These are phyloP conservation scores for Drosophila kepulauana DNA, from an alignment of 1,140 invertebrate species.

Conservation along the genomic window DNA sequence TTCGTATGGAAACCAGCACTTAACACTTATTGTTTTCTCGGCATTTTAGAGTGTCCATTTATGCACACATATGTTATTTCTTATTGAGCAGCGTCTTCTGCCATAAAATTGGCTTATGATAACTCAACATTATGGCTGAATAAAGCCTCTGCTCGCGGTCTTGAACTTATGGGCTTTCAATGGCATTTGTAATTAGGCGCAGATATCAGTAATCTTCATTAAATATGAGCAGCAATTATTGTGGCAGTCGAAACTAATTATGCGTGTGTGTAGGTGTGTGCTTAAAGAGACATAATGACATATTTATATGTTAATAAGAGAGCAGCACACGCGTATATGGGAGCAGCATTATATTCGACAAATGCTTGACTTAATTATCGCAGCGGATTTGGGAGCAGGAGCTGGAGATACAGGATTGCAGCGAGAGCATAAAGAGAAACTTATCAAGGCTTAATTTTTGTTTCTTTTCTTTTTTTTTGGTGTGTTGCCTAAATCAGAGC, in stretches of 20 bases:
- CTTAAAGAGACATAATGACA: slow-evolving; percentile 65
- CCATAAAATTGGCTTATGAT: neutral
- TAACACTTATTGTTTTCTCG: neutral
- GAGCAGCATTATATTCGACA: slow-evolving; percentile 33
- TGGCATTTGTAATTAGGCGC: slow-evolving; percentile 23
- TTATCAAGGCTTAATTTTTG: slow-evolving; percentile 75
- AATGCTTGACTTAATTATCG: slow-evolving; percentile 62
- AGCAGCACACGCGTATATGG: neutral
- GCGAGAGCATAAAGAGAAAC: slow-evolving; percentile 38
- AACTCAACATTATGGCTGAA: neutral
- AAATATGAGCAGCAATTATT: slow-evolving; percentile 58
- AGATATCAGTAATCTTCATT: slow-evolving; percentile 64
- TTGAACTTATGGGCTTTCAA: slow-evolving; percentile 5
- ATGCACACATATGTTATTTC: too few species aligned
- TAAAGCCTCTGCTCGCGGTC: neutral
- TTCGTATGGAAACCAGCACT: slow-evolving; percentile 2
- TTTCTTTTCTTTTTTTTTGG: slow-evolving; percentile 18
- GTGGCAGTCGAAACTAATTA: slow-evolving; percentile 65
- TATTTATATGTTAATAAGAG: slow-evolving; percentile 79
- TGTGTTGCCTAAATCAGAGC: slow-evolving; percentile 51
- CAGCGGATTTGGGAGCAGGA: neutral
- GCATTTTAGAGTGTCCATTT: too few species aligned
- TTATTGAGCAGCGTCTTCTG: neutral
- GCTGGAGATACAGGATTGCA: slow-evolving; percentile 27
- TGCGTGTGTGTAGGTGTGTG: slow-evolving; percentile 14